Evolutionary conservation across 2,113 vertebrate species (phyloP).

Genomic region (Gadus chalcogrammus): DNA sequence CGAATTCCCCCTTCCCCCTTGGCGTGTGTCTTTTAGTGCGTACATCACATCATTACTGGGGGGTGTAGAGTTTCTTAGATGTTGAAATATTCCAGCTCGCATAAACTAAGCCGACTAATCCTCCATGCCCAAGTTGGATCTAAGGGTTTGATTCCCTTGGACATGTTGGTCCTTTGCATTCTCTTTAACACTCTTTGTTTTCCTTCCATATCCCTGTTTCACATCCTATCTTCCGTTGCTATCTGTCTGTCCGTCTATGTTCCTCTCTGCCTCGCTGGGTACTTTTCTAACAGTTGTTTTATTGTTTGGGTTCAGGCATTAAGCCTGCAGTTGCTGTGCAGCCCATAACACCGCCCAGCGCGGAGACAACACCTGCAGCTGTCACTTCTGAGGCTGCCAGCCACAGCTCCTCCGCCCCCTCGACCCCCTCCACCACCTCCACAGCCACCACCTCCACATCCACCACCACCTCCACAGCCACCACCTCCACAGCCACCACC

Average conservation of each 20-base stretch:
- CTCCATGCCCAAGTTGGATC: slow-evolving; percentile 6
- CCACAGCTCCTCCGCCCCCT: slow-evolving; percentile 13
- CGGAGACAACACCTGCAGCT: slow-evolving; percentile 39
- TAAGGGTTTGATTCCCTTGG: slow-evolving; percentile 16
- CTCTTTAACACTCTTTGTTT: neutral
- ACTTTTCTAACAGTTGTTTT: slow-evolving; percentile 41
- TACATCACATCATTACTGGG: slow-evolving; percentile 17
- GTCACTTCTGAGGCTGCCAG: slow-evolving; percentile 34
- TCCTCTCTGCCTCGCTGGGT: too few relatives aligned
- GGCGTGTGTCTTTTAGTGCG: slow-evolving; percentile 4
- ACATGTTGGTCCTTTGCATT: slow-evolving; percentile 9
- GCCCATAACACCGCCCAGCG: slow-evolving; percentile 30
- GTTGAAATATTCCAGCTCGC: slow-evolving; percentile 22
- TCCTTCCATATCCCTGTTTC: neutral
- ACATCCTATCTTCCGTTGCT: too few relatives aligned
- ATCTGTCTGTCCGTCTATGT: neutral
- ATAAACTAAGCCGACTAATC: slow-evolving; percentile 25
- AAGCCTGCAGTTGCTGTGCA: slow-evolving; percentile 58
- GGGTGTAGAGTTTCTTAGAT: slow-evolving; percentile 26
- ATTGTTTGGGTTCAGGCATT: slow-evolving; percentile 76
- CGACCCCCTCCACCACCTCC: neutral
- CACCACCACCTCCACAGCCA: neutral
- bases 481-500: neutral
- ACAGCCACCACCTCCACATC: neutral
- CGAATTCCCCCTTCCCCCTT: neutral